A percentile compares a stretch with the other conserved stretches of the same genome.
Conservation (phyloP, 1,140 invertebrate genomes). For the Drosophila nannoptera region DNA sequence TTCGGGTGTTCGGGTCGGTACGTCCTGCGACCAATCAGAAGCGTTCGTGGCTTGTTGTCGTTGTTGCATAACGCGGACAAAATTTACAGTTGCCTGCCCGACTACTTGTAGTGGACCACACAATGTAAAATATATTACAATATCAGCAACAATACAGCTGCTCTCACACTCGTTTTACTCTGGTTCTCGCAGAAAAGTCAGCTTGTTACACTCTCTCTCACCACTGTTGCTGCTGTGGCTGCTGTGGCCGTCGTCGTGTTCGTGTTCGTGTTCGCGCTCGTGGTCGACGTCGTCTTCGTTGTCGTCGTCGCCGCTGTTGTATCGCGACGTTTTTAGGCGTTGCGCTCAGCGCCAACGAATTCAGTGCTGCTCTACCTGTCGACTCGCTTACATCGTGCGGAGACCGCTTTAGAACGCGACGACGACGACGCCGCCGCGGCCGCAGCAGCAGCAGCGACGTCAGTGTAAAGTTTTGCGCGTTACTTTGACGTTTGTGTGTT, state of each 20-base stretch:
- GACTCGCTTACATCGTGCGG: conserved; percentile 58
- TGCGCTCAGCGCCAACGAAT: conserved; percentile 26
- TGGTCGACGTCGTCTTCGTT: neutral
- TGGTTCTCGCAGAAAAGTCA: conserved; percentile 12
- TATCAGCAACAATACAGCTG: conserved; percentile 22
- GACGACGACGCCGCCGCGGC: conserved; percentile 37
- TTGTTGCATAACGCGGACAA: conserved; percentile 66
- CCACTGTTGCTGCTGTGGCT: conserved; percentile 5
- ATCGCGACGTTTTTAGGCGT: conserved; percentile 32
- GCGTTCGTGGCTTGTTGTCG: conserved; percentile 34
- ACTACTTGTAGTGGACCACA: conserved; percentile 34
- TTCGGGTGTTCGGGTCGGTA: conserved; percentile 24
- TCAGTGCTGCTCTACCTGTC: conserved; percentile 64
- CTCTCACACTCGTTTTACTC: conserved; percentile 20
- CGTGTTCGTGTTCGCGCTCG: neutral
- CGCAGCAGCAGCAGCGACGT: conserved; percentile 43
- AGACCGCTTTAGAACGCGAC: conserved; percentile 52
- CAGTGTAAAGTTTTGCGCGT: conserved; percentile 61
- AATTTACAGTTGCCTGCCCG: conserved; percentile 43
- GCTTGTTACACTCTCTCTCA: neutral
- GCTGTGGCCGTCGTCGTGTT: conserved; percentile 1
- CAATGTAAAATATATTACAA: conserved; percentile 57
- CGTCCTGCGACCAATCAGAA: conserved; percentile 65
- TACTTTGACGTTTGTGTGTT: conserved; percentile 33
- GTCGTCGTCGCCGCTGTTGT: conserved; percentile 15